A percentile compares a stretch with the other conserved stretches of the same genome.
Conservation (phyloP, 2,113 vertebrate genomes). For the Forbesichthys papilliferus region DNA sequence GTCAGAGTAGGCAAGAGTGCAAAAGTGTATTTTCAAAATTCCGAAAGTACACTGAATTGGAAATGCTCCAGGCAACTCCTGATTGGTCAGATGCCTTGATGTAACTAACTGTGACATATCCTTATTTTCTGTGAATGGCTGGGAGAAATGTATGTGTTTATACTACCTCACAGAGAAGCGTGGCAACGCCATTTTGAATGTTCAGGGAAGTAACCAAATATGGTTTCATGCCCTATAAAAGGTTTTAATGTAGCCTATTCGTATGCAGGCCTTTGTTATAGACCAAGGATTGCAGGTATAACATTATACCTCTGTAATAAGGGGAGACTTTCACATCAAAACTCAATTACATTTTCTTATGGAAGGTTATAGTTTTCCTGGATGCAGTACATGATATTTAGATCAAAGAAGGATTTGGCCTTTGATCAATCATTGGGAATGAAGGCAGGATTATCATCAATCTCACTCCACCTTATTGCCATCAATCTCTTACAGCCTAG, state of each 20-base stretch:
- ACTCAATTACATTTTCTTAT: slow-evolving; percentile 13
- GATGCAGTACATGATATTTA: slow-evolving; percentile 25
- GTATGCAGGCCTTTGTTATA: not conserved
- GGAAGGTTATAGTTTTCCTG: slow-evolving; percentile 16
- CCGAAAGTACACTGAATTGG: too few relatives aligned
- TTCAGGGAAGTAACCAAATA: too few relatives aligned
- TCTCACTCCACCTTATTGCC: slow-evolving; percentile 65
- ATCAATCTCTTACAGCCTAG: slow-evolving; percentile 65
- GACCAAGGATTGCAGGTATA: not conserved
- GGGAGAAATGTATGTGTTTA: too few relatives aligned
- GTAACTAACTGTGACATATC: too few relatives aligned
- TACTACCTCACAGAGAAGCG: too few relatives aligned
- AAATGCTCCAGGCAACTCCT: too few relatives aligned
- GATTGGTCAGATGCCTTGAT: too few relatives aligned
- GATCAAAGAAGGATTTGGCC: slow-evolving; percentile 47
- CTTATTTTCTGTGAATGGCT: too few relatives aligned
- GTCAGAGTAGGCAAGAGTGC: too few relatives aligned
- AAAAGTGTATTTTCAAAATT: too few relatives aligned
- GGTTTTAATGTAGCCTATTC: not conserved
- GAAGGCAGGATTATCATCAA: slow-evolving; percentile 56
- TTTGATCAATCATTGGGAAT: slow-evolving; percentile 55
- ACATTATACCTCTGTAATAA: slow-evolving; percentile 1
- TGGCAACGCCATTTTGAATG: too few relatives aligned
- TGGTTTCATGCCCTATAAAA: not conserved
- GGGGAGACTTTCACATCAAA: slow-evolving; percentile 16